Base-by-base conservation (phyloP, 2,113 vertebrate species). In the Platichthys stellatus region DNA sequence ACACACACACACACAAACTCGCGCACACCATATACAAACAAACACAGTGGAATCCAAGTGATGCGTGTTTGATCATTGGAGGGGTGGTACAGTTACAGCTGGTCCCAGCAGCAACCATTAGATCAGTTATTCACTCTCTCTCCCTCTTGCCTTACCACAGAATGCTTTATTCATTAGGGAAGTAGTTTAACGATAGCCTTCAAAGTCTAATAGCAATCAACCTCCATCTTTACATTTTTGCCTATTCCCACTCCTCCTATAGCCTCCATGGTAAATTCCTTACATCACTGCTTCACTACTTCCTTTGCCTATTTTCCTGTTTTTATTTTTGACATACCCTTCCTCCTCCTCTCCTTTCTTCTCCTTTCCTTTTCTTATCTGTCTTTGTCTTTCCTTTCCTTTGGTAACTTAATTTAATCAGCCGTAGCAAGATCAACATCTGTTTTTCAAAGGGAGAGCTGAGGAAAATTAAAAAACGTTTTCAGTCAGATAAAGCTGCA, bases 91-190 rank as follows among this genome's bases (percentile, higher is more conserved):
- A 80, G 77, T 78, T 86, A 80, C 86, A 89, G 84, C 87, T 89
- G 85, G 75, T 89, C 85, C 84, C 83, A 74, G 54, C 56, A 80
- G 65, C 71, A 75, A 59, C 78, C 78, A 88, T 72, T 82, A 84
- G 51, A 85, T 85, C 83, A 78, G 62, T 77, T 77, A 73, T 78
- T 81, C 84, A 58, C 49, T 57, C 69, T 73, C 69, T 73, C 74
- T 47, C 67, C 64, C 40, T 60, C 63, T 67, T 64, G 1, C 49
- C 68, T 77, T 79, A 82, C 84, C 38, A 68, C 78, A 77, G 74
- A 80, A 72, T 71, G 75, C 83, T 81, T 84, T 87, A 84, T 86
- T 89, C 76, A 90, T 90, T 77, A 88, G 17, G 83, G 69, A 28
- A 15, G 49, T 81, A 45, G 75, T 81, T 84, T 84, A 82, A 84